Evolutionary conservation across 2,797 vertebrate genomes (phyloP), one percentile per base, ranked within the genome.

Genomic region (Enteromius anoplus): DNA sequence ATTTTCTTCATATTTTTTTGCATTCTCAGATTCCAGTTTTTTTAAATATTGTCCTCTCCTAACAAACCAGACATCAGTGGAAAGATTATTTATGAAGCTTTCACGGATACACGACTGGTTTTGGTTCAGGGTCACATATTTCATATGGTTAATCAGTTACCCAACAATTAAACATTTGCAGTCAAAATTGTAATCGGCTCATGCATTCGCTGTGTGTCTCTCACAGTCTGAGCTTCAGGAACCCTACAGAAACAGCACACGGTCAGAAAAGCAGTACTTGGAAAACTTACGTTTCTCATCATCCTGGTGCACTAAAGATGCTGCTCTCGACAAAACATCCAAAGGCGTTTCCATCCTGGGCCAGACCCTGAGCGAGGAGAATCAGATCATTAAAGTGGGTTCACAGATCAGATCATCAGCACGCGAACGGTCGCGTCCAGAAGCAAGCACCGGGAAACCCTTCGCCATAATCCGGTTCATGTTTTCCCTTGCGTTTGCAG

Each of bases 261-360:
- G 8, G 21, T 58, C 11, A 29, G 19, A 32, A 72, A 26, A 19
- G 2, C 15, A 62, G 14, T 17, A 8, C 26, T 32, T 17, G 0
- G 14, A 32, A 32, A 64, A 97, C 98, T 98, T 90, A 99, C 98
- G 96, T 90, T 99, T 98, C 90, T 99, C 97, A 86, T 99, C 98
- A 49, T 97, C 97, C 1, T 97, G 98, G 8, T 99, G 98, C 77
- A 99, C 96, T 90, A 98, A 95, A 58, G 97, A 99, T 26, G 98
- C 98, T 85, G 98, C 98, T 95, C 98, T 95, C 26, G 98, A 99
- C 92, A 99, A 86, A 85, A 99, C 98, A 92, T 99, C 98, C 96
- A 99, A 72, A 4, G 98, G 97, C 29, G 97, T 99, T 95, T 99
- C 98, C 98, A 99, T 99, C 92, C 95, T 97, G 93, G 92, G 92